Conservation (phyloP, 1,140 invertebrate species). For the Harlomillsia oculata region DNA sequence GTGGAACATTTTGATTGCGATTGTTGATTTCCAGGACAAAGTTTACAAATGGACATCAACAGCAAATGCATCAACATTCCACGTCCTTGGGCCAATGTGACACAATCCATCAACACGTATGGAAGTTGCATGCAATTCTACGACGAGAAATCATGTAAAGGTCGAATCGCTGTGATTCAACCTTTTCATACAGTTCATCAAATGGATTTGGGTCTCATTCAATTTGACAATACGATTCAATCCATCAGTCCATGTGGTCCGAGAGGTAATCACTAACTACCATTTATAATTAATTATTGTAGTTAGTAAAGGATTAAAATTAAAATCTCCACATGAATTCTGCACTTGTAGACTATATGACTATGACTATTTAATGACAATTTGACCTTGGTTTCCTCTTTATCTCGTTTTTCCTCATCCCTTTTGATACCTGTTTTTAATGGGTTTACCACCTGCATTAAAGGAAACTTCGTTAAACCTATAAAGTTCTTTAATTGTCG, state of each 20-base stretch:
- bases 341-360: too few species aligned
- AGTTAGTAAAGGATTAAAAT: too few species aligned
- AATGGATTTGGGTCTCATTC: constrained; percentile 22
- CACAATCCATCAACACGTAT: constrained; percentile 11
- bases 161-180: constrained; percentile 23
- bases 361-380: too few species aligned
- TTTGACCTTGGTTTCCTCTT: too few species aligned
- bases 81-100: constrained; percentile 19
- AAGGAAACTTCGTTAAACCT: too few species aligned
- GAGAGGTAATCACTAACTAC: too few species aligned
- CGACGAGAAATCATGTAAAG: constrained; percentile 17
- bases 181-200: constrained; percentile 24
- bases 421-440: too few species aligned
- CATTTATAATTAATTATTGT: too few species aligned
- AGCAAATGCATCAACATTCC: constrained; percentile 21
- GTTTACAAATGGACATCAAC: constrained; percentile 5
- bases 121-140: constrained; percentile 26
- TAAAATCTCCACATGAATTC: too few species aligned
- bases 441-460: too few species aligned
- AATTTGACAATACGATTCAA: constrained; percentile 20
- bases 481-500: too few species aligned
- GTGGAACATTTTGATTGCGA: not conserved
- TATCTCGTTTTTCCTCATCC: too few species aligned
- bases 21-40: not conserved
- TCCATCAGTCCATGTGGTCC: constrained; percentile 19